Conservation (phyloP, 1,140 invertebrate genomes). For the Proales similis region DNA sequence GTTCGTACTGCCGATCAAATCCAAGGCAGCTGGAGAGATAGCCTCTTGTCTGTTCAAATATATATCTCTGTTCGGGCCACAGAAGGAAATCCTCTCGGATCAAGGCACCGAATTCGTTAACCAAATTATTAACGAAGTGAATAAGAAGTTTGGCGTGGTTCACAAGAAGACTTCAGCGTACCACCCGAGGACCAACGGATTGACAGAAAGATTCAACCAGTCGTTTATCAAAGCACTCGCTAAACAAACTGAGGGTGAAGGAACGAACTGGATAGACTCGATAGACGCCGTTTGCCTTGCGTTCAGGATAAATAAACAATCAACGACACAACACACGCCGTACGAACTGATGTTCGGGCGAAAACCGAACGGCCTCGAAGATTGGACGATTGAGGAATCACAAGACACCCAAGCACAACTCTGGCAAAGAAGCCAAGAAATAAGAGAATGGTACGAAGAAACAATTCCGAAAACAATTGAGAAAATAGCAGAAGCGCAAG, state of each 20-base stretch:
- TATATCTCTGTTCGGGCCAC: conserved; percentile 10
- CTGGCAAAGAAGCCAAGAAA: too few relatives aligned
- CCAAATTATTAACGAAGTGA: conserved; percentile 30
- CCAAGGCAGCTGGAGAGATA: conserved; percentile 13
- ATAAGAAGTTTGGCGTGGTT: conserved; percentile 36
- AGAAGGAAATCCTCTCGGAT: conserved; percentile 12
- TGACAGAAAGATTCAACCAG: conserved; percentile 40
- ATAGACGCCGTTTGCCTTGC: background rate
- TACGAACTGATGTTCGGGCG: conserved; percentile 12
- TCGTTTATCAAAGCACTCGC: conserved; percentile 38
- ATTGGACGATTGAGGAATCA: too few relatives aligned
- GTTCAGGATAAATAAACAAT: background rate
- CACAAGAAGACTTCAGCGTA: conserved; percentile 40
- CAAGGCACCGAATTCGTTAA: background rate
- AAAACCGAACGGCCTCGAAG: conserved; percentile 10
- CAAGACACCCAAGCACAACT: too few relatives aligned
- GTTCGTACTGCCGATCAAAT: background rate
- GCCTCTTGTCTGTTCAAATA: background rate
- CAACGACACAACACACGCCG: background rate
- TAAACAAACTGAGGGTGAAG: background rate
- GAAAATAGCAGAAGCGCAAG: too few relatives aligned
- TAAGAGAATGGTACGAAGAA: too few relatives aligned
- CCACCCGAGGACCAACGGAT: conserved; percentile 42
- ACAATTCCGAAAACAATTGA: too few relatives aligned
- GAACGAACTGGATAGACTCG: conserved; percentile 1